These are phyloP conservation scores for Petromus typicus DNA, from an alignment of 2,113 vertebrate genomes.

Conservation along the genomic window DNA sequence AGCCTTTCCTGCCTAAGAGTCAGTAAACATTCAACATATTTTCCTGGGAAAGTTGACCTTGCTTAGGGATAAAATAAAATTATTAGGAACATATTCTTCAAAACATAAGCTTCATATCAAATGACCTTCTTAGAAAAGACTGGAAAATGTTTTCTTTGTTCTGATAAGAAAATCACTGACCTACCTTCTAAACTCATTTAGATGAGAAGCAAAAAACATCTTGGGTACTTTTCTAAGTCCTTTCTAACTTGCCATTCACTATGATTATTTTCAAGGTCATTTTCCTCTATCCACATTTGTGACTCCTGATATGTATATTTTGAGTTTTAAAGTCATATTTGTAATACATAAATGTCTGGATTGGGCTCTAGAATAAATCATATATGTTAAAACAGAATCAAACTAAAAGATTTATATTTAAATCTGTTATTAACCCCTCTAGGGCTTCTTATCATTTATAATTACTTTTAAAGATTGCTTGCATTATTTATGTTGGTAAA, in stretches of 20 bases:
- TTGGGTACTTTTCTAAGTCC: background rate
- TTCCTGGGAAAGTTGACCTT: background rate
- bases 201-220: background rate
- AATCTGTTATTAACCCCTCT: slow-evolving; percentile 68
- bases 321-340: slow-evolving; percentile 48
- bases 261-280: background rate
- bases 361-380: slow-evolving; percentile 46
- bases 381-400: slow-evolving; percentile 48
- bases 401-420: slow-evolving; percentile 60
- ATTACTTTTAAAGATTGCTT: slow-evolving; percentile 83
- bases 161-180: background rate
- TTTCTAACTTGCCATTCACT: slow-evolving; percentile 14
- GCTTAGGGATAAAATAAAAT: background rate
- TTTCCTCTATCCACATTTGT: slow-evolving; percentile 40
- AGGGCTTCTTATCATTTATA: slow-evolving; percentile 81
- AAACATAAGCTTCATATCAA: slow-evolving; percentile 2
- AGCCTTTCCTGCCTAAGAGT: background rate
- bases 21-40: background rate
- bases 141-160: background rate
- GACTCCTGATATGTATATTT: slow-evolving; percentile 32
- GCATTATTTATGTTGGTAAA: slow-evolving; percentile 86
- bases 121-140: background rate
- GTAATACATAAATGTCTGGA: background rate
- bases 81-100: background rate
- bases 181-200: background rate